Percentiles rank a stretch among this genome's conserved stretches.
Conservation (phyloP, 1,140 invertebrate genomes). For the Achroia grisella region DNA sequence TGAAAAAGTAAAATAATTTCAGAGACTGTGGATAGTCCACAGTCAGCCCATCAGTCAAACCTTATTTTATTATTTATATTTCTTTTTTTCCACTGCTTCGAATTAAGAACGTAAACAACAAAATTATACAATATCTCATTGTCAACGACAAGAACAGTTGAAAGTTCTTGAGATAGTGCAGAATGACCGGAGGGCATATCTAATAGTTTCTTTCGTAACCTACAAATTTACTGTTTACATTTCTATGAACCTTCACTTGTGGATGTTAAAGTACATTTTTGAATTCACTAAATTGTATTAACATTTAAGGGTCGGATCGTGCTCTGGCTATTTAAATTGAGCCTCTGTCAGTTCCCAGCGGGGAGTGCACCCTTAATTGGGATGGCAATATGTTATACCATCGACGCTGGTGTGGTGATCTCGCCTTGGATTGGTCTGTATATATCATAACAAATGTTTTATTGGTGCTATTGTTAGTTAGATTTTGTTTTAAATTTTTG, state of each 20-base stretch:
- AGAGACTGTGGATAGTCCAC: too few relatives aligned
- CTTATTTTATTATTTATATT: too few relatives aligned
- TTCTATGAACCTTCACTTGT: too few relatives aligned
- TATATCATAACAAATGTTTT: constrained; percentile 3
- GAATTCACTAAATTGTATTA: too few relatives aligned
- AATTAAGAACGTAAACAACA: too few relatives aligned
- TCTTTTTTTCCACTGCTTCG: too few relatives aligned
- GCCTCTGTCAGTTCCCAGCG: constrained; percentile 51
- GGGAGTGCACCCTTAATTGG: constrained; percentile 64
- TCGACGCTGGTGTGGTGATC: constrained; percentile 32
- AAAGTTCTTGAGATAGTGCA: constrained; percentile 44
- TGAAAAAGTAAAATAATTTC: too few relatives aligned
- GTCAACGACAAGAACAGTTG: constrained; percentile 38
- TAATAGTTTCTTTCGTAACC: constrained; percentile 37
- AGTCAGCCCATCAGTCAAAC: too few relatives aligned
- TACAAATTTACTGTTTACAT: constrained; percentile 1
- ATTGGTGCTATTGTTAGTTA: too few relatives aligned
- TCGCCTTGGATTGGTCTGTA: constrained; percentile 31
- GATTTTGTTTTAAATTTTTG: too few relatives aligned
- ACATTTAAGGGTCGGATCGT: constrained; percentile 42
- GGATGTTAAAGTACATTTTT: too few relatives aligned
- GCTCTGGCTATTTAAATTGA: constrained; percentile 48
- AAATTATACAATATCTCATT: constrained; percentile 39
- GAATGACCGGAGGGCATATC: constrained; percentile 46
- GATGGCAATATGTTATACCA: constrained; percentile 58